These are phyloP conservation scores for Otis tarda DNA, from an alignment of 2,113 vertebrate species.

Conservation along the genomic window DNA sequence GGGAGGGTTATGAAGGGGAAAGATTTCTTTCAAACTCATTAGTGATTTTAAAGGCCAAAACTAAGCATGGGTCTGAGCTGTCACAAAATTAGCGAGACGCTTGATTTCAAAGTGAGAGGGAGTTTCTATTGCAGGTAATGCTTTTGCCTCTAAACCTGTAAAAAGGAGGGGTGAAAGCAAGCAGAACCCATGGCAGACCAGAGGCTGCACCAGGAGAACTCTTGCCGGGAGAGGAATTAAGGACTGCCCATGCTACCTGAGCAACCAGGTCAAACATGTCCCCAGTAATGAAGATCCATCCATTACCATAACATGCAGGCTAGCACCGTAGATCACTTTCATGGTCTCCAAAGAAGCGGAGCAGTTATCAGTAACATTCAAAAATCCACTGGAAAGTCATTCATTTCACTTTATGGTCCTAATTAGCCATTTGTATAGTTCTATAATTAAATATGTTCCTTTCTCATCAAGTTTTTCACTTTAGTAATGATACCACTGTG, in stretches of 20 bases:
- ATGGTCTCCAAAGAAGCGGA: constrained; percentile 82
- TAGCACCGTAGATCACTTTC: constrained; percentile 79
- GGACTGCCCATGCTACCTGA: constrained; percentile 81
- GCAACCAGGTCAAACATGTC: constrained; percentile 83
- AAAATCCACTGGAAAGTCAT: constrained; percentile 86
- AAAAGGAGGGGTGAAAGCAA: constrained; percentile 72
- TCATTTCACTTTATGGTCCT: constrained; percentile 87
- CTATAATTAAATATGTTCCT: constrained; percentile 90
- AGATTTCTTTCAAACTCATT: constrained; percentile 36
- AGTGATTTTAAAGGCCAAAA: constrained; percentile 59
- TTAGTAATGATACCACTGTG: constrained; percentile 89
- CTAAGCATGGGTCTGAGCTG: constrained; percentile 36
- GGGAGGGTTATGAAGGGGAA: background rate
- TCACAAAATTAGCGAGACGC: constrained; percentile 44
- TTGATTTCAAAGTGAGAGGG: constrained; percentile 59
- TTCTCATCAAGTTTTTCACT: constrained; percentile 90
- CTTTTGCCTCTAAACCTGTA: constrained; percentile 64
- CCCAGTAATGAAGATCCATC: constrained; percentile 79
- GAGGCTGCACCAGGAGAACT: constrained; percentile 71
- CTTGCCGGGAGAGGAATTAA: constrained; percentile 77
- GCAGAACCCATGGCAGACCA: constrained; percentile 72
- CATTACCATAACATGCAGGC: constrained; percentile 71
- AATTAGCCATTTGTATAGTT: constrained; percentile 89
- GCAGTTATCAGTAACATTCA: constrained; percentile 83
- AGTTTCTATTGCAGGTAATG: constrained; percentile 58